A percentile compares a stretch with the other conserved stretches of the same genome.
Evolutionary conservation across 1,140 invertebrate genomes (phyloP).

Genomic region (Papilio polyxenes): DNA sequence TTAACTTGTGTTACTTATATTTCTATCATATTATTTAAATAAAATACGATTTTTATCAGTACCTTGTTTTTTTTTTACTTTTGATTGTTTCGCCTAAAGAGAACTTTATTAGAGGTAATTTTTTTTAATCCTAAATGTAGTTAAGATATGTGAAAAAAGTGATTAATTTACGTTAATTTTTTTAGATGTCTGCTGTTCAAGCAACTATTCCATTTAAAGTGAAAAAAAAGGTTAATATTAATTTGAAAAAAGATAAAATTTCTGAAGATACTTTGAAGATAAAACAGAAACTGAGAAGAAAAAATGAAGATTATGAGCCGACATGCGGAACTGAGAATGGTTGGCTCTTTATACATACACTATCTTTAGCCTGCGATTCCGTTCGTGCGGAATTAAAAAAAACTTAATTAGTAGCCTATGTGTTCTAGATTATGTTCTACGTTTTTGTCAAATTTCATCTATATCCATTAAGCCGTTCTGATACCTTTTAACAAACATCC

Average conservation of each 20-base stretch:
- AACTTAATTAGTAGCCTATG: no score
- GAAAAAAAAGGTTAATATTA: conserved; percentile 64
- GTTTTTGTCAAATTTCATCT: no score
- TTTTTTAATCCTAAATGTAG: background rate
- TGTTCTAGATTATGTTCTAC: no score
- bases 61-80: conserved; percentile 25
- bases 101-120: conserved; percentile 11
- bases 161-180: conserved; percentile 38
- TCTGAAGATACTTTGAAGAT: conserved; percentile 58
- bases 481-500: no score
- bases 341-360: background rate
- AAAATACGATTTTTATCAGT: background rate
- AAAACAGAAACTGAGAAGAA: conserved; percentile 28
- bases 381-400: no score
- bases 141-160: background rate
- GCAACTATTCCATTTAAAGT: conserved; percentile 70
- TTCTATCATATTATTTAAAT: conserved; percentile 30
- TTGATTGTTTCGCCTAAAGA: background rate
- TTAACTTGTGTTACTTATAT: conserved; percentile 31
- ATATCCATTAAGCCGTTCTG: no score
- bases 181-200: conserved; percentile 73
- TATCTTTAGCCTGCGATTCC: no score
- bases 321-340: conserved; percentile 38
- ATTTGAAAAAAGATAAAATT: conserved; percentile 49
- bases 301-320: conserved; percentile 34